Percentiles rank a stretch among this genome's conserved stretches.
These are phyloP conservation scores for Xanthia togata DNA, from an alignment of 2,888 invertebrate species.

Conservation along the genomic window DNA sequence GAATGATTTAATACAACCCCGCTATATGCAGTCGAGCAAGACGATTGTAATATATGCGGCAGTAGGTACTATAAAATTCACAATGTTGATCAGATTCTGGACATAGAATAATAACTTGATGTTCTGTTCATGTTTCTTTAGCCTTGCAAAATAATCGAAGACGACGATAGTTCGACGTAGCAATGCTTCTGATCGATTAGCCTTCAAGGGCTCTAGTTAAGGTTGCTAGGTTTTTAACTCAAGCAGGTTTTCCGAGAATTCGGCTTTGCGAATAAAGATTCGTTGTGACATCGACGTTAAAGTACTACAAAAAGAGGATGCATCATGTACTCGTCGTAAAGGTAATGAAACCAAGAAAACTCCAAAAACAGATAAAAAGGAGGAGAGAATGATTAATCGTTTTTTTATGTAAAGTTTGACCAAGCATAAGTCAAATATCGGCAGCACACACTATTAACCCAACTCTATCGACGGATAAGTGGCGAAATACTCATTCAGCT, in stretches of 20 bases:
- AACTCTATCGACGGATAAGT: neutral
- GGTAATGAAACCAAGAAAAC: neutral
- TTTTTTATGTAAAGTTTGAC: neutral
- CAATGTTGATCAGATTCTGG: neutral
- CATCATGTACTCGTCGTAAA: neutral
- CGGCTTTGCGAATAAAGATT: neutral
- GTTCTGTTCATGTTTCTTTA: slow-evolving; percentile 3
- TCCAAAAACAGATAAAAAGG: neutral
- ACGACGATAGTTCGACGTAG: slow-evolving; percentile 6
- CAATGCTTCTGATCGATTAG: slow-evolving; percentile 36
- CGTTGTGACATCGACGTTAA: neutral
- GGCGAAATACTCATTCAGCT: neutral
- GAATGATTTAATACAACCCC: slow-evolving; percentile 43
- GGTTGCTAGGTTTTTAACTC: slow-evolving; percentile 19
- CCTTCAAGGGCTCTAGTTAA: neutral
- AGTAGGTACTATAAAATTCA: slow-evolving; percentile 18
- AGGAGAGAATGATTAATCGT: neutral
- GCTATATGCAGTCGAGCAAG: slow-evolving; percentile 36
- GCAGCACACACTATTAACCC: neutral
- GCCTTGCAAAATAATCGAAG: slow-evolving; percentile 31
- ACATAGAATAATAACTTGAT: slow-evolving; percentile 4
- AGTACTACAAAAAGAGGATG: too few species aligned
- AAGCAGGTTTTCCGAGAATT: neutral
- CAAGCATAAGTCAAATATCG: neutral
- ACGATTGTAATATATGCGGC: slow-evolving; percentile 11